Conservation (phyloP, 1,140 invertebrate species). For the Phymastichus coffea region DNA sequence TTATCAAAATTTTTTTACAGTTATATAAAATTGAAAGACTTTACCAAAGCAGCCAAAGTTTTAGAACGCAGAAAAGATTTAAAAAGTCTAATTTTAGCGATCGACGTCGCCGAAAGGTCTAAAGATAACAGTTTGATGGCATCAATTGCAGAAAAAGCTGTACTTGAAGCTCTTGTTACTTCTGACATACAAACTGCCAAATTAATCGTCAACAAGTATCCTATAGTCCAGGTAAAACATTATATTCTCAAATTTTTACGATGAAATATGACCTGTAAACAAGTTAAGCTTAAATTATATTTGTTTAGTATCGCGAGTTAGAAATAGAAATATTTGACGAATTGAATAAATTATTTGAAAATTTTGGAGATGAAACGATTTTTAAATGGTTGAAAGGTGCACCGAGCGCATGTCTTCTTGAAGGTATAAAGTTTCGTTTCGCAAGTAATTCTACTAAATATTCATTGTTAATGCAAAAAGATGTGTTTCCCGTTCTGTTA, state of each 20-base stretch:
- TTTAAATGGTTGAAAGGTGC: slow-evolving; percentile 34
- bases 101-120: slow-evolving; percentile 41
- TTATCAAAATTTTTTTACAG: slow-evolving; percentile 20
- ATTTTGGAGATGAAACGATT: slow-evolving; percentile 25
- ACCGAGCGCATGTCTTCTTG: slow-evolving; percentile 30
- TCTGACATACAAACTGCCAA: slow-evolving; percentile 32
- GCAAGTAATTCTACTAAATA: no score
- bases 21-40: slow-evolving; percentile 40
- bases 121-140: slow-evolving; percentile 35
- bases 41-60: slow-evolving; percentile 39
- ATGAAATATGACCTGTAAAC: no score
- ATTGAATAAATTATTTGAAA: slow-evolving; percentile 28
- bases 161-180: slow-evolving; percentile 35
- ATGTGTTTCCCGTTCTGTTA: slow-evolving; percentile 16
- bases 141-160: slow-evolving; percentile 40
- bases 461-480: no score
- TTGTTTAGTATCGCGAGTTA: slow-evolving; percentile 34
- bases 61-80: slow-evolving; percentile 40
- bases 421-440: slow-evolving; percentile 33
- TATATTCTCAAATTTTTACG: no score
- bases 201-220: slow-evolving; percentile 37
- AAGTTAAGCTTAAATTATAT: no score
- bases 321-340: slow-evolving; percentile 35
- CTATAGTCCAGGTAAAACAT: slow-evolving; percentile 38
- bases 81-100: slow-evolving; percentile 37